A percentile compares a stretch with the other conserved stretches of the same genome.
Conservation (phyloP, 2,888 invertebrate genomes). For the Perithous albicinctus region DNA sequence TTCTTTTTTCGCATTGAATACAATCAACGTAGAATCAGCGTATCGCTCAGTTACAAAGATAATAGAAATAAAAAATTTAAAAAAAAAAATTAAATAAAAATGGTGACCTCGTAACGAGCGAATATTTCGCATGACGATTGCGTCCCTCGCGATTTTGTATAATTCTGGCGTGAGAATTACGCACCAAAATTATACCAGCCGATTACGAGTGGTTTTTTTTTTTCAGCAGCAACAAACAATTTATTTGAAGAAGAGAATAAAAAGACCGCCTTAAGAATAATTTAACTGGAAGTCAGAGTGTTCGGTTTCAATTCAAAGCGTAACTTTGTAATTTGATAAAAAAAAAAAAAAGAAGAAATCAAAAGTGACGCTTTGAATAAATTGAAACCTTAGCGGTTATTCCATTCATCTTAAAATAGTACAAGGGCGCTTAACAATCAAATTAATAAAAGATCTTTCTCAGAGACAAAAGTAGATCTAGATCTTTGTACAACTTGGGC, state of each 20-base stretch:
- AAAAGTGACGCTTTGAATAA: slow-evolving; percentile 1
- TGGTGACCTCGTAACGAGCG: slow-evolving; percentile 22
- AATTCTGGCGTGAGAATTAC: neutral
- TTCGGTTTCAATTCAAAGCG: slow-evolving; percentile 28
- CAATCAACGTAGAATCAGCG: slow-evolving; percentile 26
- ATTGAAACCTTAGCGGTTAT: slow-evolving; percentile 4
- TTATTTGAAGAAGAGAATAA: slow-evolving; percentile 1
- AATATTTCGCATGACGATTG: slow-evolving; percentile 23
- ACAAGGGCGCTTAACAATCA: neutral
- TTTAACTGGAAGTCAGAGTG: slow-evolving; percentile 38
- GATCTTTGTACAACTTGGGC: slow-evolving; percentile 15
- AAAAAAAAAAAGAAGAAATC: no score
- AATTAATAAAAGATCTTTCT: slow-evolving; percentile 12
- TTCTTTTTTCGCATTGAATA: slow-evolving; percentile 12
- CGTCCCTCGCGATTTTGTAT: slow-evolving; percentile 7
- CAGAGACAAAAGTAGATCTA: neutral
- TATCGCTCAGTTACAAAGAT: slow-evolving; percentile 43
- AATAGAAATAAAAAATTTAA: slow-evolving; percentile 43
- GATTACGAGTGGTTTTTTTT: neutral
- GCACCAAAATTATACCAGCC: slow-evolving; percentile 11
- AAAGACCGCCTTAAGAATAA: slow-evolving; percentile 11
- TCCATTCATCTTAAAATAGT: slow-evolving; percentile 12
- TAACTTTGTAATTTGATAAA: neutral
- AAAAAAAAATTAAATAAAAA: no score
- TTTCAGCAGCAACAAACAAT: neutral